phyloP scores from a whole-genome alignment of 2,888 invertebrate genomes.

The Macrosoma leucophasiata region DNA sequence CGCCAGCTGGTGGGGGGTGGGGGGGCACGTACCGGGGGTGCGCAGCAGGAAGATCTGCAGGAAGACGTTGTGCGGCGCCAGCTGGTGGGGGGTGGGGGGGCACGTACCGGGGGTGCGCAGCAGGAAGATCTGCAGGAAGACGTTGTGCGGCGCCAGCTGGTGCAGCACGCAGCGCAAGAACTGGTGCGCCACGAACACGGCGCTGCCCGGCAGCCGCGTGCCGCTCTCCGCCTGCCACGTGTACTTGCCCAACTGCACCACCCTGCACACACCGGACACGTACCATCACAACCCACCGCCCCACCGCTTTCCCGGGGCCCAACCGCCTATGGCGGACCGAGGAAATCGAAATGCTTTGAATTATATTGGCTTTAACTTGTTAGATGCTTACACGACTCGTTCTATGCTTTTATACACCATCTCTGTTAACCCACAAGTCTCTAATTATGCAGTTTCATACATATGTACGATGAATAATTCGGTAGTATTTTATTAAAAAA shows the following conservation, averaged over 20 bases:
- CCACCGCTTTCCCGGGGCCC: too few species aligned
- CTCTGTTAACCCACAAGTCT: too few species aligned
- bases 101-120: slow-evolving; percentile 86
- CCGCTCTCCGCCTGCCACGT: slow-evolving; percentile 93
- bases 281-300: not conserved
- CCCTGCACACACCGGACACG: slow-evolving; percentile 69
- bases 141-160: slow-evolving; percentile 96
- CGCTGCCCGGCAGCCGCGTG: slow-evolving; percentile 94
- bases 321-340: too few species aligned
- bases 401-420: too few species aligned
- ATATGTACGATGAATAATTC: too few species aligned
- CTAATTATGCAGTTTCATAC: too few species aligned
- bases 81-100: slow-evolving; percentile 81
- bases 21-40: slow-evolving; percentile 79
- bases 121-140: slow-evolving; percentile 96
- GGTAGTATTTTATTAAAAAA: too few species aligned
- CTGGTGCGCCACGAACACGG: slow-evolving; percentile 96
- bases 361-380: too few species aligned
- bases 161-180: slow-evolving; percentile 97
- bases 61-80: slow-evolving; percentile 98
- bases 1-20: slow-evolving; percentile 94
- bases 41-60: slow-evolving; percentile 95
- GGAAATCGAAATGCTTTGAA: too few species aligned
- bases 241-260: slow-evolving; percentile 86
- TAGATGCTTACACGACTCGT: too few species aligned